A percentile compares a stretch with the other conserved stretches of the same genome.
Evolutionary conservation across 1,140 invertebrate genomes (phyloP).

Genomic region (Pteromalus puparum): DNA sequence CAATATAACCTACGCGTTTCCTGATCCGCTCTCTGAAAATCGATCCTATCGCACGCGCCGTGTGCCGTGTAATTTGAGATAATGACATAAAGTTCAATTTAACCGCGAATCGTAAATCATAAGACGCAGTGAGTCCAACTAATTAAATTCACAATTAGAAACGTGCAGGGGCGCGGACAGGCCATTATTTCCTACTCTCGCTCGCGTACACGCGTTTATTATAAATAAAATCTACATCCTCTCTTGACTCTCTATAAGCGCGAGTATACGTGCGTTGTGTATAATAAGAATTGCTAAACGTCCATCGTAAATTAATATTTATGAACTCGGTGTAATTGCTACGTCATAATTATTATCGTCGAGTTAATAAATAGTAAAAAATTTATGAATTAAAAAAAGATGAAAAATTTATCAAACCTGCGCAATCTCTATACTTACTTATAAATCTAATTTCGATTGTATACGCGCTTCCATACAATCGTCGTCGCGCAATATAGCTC

Average conservation of each 20-base stretch:
- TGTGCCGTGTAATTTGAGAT: conserved; percentile 20
- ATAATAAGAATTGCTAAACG: not conserved
- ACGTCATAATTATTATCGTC: too few species aligned
- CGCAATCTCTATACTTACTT: too few species aligned
- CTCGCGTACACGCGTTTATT: too few species aligned
- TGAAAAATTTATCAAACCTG: not conserved
- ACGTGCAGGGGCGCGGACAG: not conserved
- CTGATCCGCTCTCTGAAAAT: conserved; percentile 18
- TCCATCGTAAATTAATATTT: not conserved
- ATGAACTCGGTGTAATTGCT: not conserved
- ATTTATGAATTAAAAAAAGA: too few species aligned
- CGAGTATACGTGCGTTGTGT: not conserved
- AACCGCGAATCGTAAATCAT: conserved; percentile 33
- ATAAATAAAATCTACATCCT: not conserved
- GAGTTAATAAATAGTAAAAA: too few species aligned
- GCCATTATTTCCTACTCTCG: conserved; percentile 13
- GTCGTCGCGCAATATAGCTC: too few species aligned
- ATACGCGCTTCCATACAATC: too few species aligned
- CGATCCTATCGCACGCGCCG: conserved; percentile 4
- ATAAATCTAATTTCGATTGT: too few species aligned
- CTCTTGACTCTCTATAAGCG: not conserved
- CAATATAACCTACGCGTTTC: conserved; percentile 5
- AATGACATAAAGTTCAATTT: conserved; percentile 45
- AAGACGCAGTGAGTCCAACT: not conserved
- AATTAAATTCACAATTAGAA: conserved; percentile 48